These are phyloP conservation scores for Gallinago nigripennis DNA, from an alignment of 2,797 vertebrate species.

Conservation along the genomic window DNA sequence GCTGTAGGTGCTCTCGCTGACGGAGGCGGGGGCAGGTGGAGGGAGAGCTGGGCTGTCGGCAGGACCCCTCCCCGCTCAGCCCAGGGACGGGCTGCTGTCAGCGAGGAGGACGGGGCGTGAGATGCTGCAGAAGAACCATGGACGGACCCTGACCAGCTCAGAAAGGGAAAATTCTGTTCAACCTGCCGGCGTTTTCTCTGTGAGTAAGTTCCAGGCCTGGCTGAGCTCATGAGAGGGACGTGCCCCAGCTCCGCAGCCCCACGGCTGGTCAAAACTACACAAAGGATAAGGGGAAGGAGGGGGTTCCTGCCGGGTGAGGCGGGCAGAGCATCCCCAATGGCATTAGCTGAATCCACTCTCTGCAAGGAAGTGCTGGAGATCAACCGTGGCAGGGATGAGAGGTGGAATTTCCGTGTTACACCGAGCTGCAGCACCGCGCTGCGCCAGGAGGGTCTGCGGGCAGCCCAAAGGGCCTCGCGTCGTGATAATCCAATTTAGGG, in stretches of 20 bases:
- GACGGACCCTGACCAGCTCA: accelerated
- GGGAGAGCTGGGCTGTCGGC: background rate
- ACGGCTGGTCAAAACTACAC: accelerated
- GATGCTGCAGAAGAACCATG: background rate
- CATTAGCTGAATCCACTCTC: background rate
- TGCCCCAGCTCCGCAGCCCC: background rate
- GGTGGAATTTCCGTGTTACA: background rate
- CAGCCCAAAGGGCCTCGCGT: background rate
- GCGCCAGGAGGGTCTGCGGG: background rate
- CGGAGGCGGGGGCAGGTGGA: background rate
- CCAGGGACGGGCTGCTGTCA: background rate
- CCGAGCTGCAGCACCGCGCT: background rate
- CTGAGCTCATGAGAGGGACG: background rate
- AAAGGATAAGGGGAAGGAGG: background rate
- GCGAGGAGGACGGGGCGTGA: background rate
- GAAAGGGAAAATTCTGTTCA: background rate
- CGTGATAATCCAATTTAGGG: constrained; percentile 2
- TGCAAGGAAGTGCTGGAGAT: background rate
- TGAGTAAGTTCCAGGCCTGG: background rate
- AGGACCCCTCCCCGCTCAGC: background rate
- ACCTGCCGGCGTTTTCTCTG: background rate
- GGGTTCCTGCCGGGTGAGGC: background rate
- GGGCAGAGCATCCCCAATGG: accelerated
- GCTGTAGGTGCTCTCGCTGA: accelerated
- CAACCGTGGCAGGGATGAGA: background rate